Percentiles rank a stretch among this genome's conserved stretches.
phyloP scores from a whole-genome alignment of 2,113 vertebrate species.

The Aythya baeri region DNA sequence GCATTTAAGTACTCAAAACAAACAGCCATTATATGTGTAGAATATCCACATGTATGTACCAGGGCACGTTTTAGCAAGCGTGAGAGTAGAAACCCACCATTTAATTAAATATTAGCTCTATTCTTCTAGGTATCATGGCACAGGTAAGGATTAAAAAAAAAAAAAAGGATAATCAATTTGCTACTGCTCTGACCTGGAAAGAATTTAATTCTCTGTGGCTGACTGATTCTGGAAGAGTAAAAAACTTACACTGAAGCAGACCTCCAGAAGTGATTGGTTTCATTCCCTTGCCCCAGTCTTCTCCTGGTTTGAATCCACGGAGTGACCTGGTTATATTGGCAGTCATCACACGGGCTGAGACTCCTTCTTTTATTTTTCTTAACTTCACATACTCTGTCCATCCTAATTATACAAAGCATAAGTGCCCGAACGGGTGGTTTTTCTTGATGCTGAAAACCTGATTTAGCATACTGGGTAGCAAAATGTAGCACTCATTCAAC shows the following conservation, averaged over 20 bases:
- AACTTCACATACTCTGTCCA: background rate
- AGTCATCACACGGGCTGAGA: background rate
- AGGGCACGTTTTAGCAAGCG: background rate
- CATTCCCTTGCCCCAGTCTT: background rate
- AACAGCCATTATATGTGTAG: background rate
- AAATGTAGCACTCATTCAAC: background rate
- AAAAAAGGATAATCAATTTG: background rate
- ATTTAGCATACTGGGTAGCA: background rate
- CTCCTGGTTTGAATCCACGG: background rate
- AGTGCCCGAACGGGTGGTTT: background rate
- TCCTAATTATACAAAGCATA: background rate
- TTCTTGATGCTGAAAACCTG: background rate
- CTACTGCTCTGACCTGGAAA: background rate
- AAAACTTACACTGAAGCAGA: background rate
- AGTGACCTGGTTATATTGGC: background rate
- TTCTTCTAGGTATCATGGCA: background rate
- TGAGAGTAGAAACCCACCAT: background rate
- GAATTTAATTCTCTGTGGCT: background rate
- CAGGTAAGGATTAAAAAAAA: background rate
- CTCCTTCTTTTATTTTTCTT: background rate
- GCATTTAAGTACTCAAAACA: background rate
- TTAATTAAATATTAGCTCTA: background rate
- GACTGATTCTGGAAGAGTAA: background rate
- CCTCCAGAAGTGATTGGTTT: background rate
- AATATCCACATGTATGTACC: background rate